Evolutionary conservation across 2,888 invertebrate genomes (phyloP), one percentile per base, ranked within the genome.

Genomic region (Philaethria dido): DNA sequence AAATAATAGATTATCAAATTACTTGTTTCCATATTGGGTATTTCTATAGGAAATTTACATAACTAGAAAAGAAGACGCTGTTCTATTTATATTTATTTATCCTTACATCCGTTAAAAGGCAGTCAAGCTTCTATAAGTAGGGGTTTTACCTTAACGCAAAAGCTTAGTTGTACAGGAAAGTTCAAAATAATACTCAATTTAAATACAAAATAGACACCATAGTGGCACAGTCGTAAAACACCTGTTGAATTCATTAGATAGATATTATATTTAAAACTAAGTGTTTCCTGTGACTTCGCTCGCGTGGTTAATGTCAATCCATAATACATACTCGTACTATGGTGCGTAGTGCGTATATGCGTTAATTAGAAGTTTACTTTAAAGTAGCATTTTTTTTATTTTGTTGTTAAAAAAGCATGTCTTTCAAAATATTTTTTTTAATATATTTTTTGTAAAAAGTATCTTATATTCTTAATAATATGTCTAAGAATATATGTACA

Each of bases 131-230:
- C n/a, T 3, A 50, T 25, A 50, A 50, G 18, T 45, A 55, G 11
- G 20, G 55, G 14, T 36, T n/a, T 14, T 39, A 39, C 16, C 39
- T n/a, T 9, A 50, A n/a, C 50, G 25, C 50, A 2, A 39, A 14
- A 18, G 6, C 20, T 55, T 13, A 3, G 39, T 20, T 36, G 20
- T 33, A 36, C 55, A 55, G 55, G 55, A 55, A 39, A 55, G 20
- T 39, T 39, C 20, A 39, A 36, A n/a, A 2, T 25, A 50, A 25
- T 1, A n/a, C 1, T 14, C 5, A 36, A 16, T 16, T 52, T 33
- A 33, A 52, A 16, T 33, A 33, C 18, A 33, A 52, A 16, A 33
- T 52, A 4, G 9, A 52, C 1, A 5, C 13, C 13, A 13, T 20
- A 3, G 47, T 11, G 13, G 47, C 6, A 29, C 29, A 47, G 20